phyloP scores from a whole-genome alignment of 2,888 invertebrate species.

The Dromius quadrimaculatus region DNA sequence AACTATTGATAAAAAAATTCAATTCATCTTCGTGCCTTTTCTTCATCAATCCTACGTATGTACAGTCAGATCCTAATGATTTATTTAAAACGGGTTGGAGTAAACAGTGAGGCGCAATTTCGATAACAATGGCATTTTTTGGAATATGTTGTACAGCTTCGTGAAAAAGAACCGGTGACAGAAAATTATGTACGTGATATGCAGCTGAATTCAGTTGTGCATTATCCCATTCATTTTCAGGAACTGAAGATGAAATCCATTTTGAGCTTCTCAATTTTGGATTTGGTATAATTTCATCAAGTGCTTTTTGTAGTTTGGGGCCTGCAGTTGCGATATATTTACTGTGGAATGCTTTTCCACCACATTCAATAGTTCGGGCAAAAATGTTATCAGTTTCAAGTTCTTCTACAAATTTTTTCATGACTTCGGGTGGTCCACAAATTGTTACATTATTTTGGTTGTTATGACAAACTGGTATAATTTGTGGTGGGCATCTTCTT shows the following conservation, averaged over 20 bases:
- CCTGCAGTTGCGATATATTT: constrained; percentile 89
- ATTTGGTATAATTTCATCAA: constrained; percentile 84
- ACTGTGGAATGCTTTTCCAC: constrained; percentile 95
- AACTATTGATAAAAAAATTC: constrained; percentile 78
- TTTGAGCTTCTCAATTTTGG: constrained; percentile 83
- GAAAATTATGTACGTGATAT: constrained; percentile 96
- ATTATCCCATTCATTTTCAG: constrained; percentile 84
- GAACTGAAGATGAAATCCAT: constrained; percentile 96
- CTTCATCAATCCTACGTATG: constrained; percentile 89
- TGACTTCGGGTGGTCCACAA: constrained; percentile 84
- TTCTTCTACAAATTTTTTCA: constrained; percentile 77
- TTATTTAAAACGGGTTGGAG: constrained; percentile 94
- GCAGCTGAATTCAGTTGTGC: constrained; percentile 88
- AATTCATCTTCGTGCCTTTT: constrained; percentile 81
- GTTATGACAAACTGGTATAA: constrained; percentile 95
- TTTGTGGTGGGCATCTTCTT: constrained; percentile 79
- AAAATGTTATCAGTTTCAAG: constrained; percentile 83
- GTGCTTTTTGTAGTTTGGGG: constrained; percentile 80
- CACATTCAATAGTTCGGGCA: constrained; percentile 87
- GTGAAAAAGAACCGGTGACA: constrained; percentile 93
- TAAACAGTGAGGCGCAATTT: constrained; percentile 95
- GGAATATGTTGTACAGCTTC: constrained; percentile 90
- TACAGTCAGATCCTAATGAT: constrained; percentile 78
- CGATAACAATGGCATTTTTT: constrained; percentile 87
- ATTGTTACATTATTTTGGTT: constrained; percentile 93